These are phyloP conservation scores for Nyctalus aviator DNA, from an alignment of 2,797 vertebrate genomes.

Conservation along the genomic window DNA sequence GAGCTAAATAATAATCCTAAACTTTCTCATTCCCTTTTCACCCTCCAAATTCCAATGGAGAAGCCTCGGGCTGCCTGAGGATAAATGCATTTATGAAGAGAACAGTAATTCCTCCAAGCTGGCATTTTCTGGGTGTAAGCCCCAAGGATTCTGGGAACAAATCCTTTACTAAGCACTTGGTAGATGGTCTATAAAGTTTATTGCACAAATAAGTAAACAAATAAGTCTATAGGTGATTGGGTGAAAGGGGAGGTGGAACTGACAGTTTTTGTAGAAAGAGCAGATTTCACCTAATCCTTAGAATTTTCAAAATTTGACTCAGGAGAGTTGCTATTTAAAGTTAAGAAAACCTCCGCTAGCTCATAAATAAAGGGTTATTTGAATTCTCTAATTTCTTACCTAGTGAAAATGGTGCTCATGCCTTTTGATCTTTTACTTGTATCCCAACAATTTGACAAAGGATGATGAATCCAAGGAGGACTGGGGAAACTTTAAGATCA, in stretches of 20 bases:
- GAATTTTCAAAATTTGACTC: conserved; percentile 4
- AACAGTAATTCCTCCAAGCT: neutral
- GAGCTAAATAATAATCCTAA: neutral
- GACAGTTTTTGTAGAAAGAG: neutral
- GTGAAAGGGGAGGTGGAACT: neutral
- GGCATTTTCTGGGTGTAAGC: neutral
- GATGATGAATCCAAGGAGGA: neutral
- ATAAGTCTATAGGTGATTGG: neutral
- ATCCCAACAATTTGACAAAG: neutral
- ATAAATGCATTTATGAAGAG: neutral
- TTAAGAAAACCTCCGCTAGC: neutral
- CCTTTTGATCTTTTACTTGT: neutral
- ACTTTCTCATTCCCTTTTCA: neutral
- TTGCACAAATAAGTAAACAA: neutral
- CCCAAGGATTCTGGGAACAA: neutral
- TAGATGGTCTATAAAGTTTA: neutral
- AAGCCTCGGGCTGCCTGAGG: neutral
- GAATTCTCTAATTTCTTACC: neutral
- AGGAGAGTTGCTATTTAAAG: neutral
- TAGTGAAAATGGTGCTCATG: neutral
- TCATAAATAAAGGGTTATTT: neutral
- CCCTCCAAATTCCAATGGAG: neutral
- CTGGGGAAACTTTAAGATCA: neutral
- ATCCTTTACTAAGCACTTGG: neutral
- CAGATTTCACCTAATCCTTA: neutral